phyloP scores from a whole-genome alignment of 2,797 vertebrate species.

The Falco rusticolus region DNA sequence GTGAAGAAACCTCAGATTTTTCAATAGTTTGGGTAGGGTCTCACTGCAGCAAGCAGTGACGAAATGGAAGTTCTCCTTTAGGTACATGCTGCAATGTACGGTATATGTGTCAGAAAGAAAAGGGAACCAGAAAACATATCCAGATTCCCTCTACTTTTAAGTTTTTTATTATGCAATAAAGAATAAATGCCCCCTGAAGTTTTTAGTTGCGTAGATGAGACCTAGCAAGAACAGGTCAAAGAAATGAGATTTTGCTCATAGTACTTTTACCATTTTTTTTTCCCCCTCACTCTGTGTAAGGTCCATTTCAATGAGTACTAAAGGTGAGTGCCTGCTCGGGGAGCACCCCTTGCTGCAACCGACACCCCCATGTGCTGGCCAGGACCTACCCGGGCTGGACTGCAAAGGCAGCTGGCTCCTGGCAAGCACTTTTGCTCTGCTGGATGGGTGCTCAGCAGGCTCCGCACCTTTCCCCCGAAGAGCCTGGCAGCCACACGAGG shows the following conservation, averaged over 20 bases:
- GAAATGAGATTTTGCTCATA: not conserved
- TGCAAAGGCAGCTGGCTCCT: not conserved
- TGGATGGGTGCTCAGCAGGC: fast-evolving
- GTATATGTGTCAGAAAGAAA: not conserved
- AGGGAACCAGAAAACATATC: not conserved
- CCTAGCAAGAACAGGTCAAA: not conserved
- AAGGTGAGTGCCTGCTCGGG: fast-evolving
- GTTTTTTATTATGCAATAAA: not conserved
- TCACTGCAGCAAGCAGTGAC: not conserved
- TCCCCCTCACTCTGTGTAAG: fast-evolving
- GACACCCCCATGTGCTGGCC: fast-evolving
- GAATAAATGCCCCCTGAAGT: fast-evolving
- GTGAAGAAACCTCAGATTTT: not conserved
- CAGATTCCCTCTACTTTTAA: not conserved
- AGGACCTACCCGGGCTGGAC: fast-evolving
- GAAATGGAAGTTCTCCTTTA: not conserved
- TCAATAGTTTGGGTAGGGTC: fast-evolving
- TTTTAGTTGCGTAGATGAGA: not conserved
- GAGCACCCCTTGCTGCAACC: not conserved
- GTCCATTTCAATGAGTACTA: not conserved
- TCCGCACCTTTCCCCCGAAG: fast-evolving
- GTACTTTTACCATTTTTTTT: not conserved
- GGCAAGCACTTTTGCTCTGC: fast-evolving
- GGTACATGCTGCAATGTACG: fast-evolving
- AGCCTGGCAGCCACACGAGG: not conserved